Percentiles rank a stretch among this genome's conserved stretches.
Conservation (phyloP, 1,140 invertebrate species). For the Drosophila insularis region DNA sequence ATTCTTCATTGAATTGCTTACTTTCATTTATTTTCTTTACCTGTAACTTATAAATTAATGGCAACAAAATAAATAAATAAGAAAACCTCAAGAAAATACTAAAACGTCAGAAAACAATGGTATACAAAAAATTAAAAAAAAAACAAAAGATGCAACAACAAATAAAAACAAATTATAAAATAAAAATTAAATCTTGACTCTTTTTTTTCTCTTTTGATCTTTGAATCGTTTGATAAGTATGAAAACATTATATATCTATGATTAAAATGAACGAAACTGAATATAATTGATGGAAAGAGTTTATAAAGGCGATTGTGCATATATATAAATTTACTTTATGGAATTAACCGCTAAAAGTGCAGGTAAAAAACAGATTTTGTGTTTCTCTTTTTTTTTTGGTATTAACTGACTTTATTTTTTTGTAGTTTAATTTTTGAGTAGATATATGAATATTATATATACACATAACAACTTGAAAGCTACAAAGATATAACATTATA, state of each 20-base stretch:
- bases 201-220: background rate
- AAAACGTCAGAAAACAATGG: conserved; percentile 71
- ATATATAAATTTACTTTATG: no score
- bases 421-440: conserved; percentile 10
- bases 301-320: no score
- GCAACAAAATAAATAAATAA: conserved; percentile 38
- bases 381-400: background rate
- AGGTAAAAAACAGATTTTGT: background rate
- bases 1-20: no score
- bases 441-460: conserved; percentile 16
- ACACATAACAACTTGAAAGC: conserved; percentile 14
- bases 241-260: no score
- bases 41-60: conserved; percentile 15
- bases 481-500: conserved; percentile 24
- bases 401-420: background rate
- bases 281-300: no score
- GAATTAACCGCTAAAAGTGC: no score
- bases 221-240: background rate
- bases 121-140: conserved; percentile 65
- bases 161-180: conserved; percentile 38
- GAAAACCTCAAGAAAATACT: conserved; percentile 35
- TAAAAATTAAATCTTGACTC: background rate
- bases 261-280: no score
- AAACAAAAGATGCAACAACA: conserved; percentile 34
- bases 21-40: no score